Base-by-base conservation (phyloP, 2,797 vertebrate genomes). In the Myripristis murdjan region DNA sequence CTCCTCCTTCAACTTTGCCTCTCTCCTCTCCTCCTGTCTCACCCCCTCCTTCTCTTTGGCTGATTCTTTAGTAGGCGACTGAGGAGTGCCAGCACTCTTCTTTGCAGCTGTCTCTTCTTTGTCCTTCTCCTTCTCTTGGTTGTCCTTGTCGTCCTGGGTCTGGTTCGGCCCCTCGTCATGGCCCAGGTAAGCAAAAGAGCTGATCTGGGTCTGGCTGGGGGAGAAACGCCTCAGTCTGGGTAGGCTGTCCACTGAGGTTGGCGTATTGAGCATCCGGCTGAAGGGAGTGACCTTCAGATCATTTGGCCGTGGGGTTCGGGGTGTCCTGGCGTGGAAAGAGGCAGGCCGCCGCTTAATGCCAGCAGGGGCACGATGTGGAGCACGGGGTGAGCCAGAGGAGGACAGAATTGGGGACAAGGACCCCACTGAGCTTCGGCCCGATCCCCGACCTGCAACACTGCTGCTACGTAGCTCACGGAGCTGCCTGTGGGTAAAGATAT, bases 181-280 rank as follows among this genome's bases (percentile, higher is more conserved):
- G 71, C 97, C 94, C 89, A 99, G 91, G 84, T 96, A 98, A 48
- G 97, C 95, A 71, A 97, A 98, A 0, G 97, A 96, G 68, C 95
- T 93, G 5, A 92, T 93, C 82, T 99, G 98, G 60, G 94, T 95
- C 70, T 98, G 97, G 78, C 95, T 98, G 18, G 96, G 92, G 8
- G 94, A 96, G 91, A 98, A 97, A 2, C 97, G 95, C 73, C 98
- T 94, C 49, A 99, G 84, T 53, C 97, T 95, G 33, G 97, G 98
- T 28, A 99, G 94, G 71, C 97, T 99, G 90, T 99, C 98, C 75
- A 99, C 98, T 14, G 97, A 99, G 37, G 96, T 93, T 0, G 96
- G 97, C 1, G 97, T 95, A 83, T 97, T 98, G 85, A 99, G 93
- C 85, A 99, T 97, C 51, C 98, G 96, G 81, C 96, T 97, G 76